A percentile compares a stretch with the other conserved stretches of the same genome.
These are phyloP conservation scores for Macrotis lagotis DNA, from an alignment of 2,113 vertebrate genomes.

Conservation along the genomic window DNA sequence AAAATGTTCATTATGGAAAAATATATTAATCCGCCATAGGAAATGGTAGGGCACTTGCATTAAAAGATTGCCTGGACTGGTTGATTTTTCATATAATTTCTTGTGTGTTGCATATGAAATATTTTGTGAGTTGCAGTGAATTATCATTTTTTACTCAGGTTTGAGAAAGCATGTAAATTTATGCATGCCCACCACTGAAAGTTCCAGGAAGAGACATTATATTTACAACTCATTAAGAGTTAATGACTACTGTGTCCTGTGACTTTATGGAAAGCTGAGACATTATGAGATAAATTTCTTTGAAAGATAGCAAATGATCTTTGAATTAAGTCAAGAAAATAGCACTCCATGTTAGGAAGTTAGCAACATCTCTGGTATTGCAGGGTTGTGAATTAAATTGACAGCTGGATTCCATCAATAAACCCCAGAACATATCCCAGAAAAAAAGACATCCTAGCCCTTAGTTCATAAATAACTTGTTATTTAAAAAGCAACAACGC, in stretches of 20 bases:
- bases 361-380: slow-evolving; percentile 40
- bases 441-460: slow-evolving; percentile 57
- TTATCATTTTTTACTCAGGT: slow-evolving; percentile 58
- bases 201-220: slow-evolving; percentile 26
- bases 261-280: slow-evolving; percentile 29
- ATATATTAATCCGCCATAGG: slow-evolving; percentile 16
- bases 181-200: slow-evolving; percentile 13
- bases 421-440: neutral
- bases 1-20: slow-evolving; percentile 29
- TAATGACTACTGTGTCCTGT: slow-evolving; percentile 39
- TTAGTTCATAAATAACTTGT: slow-evolving; percentile 58
- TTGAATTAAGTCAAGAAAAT: slow-evolving; percentile 59
- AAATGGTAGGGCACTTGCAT: slow-evolving; percentile 11
- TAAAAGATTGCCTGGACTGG: slow-evolving; percentile 50
- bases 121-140: slow-evolving; percentile 19
- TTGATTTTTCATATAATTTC: slow-evolving; percentile 60
- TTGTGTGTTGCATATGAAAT: slow-evolving; percentile 27
- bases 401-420: slow-evolving; percentile 64
- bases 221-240: slow-evolving; percentile 29
- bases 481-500: slow-evolving; percentile 63
- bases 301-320: slow-evolving; percentile 37
- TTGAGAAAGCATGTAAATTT: slow-evolving; percentile 50
- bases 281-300: slow-evolving; percentile 52
- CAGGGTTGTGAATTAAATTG: slow-evolving; percentile 36
- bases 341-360: slow-evolving; percentile 48